A percentile compares a stretch with the other conserved stretches of the same genome.
These are phyloP conservation scores for Scytalopus superciliaris DNA, from an alignment of 2,113 vertebrate species.

Conservation along the genomic window DNA sequence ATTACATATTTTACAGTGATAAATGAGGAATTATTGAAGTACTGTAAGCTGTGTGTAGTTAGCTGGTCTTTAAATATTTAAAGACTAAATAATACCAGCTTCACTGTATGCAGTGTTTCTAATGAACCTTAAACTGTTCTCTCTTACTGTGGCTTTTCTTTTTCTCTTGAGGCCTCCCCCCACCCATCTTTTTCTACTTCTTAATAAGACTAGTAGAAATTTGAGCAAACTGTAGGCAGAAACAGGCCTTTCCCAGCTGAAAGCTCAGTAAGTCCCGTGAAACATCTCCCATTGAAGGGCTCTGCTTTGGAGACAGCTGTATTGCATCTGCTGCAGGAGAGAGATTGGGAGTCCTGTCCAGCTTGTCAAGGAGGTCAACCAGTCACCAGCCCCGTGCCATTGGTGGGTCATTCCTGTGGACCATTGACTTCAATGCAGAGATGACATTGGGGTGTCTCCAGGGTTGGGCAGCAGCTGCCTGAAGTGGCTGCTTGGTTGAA, in stretches of 20 bases:
- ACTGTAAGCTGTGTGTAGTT: neutral
- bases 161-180: neutral
- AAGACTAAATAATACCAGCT: conserved; percentile 31
- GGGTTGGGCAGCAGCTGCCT: neutral
- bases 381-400: rapidly evolving
- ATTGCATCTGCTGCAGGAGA: neutral
- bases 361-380: rapidly evolving
- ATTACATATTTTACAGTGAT: neutral
- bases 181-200: neutral
- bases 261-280: neutral
- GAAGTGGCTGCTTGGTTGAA: neutral
- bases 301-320: neutral
- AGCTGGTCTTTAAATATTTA: conserved; percentile 29
- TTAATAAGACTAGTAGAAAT: neutral
- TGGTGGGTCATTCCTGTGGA: rapidly evolving
- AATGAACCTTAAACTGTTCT: neutral
- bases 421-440: rapidly evolving
- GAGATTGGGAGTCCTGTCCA: neutral
- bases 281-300: rapidly evolving
- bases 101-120: neutral
- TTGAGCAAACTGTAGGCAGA: neutral
- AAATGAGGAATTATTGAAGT: neutral
- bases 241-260: neutral
- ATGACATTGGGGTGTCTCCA: neutral
- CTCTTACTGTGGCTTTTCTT: neutral